Evolutionary conservation across 2,797 vertebrate genomes (phyloP), one percentile per base, ranked within the genome.

Genomic region (Geotrypetes seraphini): DNA sequence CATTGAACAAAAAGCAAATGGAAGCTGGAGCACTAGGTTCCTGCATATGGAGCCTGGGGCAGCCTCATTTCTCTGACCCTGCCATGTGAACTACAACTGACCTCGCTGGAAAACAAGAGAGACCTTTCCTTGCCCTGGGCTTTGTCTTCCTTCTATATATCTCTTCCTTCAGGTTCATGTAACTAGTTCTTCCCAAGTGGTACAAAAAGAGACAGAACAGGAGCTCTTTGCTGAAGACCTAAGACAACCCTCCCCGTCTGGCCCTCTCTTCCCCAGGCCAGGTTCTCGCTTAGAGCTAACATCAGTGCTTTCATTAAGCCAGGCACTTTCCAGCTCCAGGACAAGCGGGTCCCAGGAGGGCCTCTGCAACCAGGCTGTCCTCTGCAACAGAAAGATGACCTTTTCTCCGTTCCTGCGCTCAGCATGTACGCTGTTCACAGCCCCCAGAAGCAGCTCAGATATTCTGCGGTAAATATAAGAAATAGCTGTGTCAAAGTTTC

Each of bases 221-320:
- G 73, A 76, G 75, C 69, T 76, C 67, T 75, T 71, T 73, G 55
- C 64, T 53, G 50, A 60, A 71, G 59, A 73, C 50, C 65, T 54
- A 48, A 53, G 64, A 61, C 48, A n/a, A n/a, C n/a, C n/a, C n/a
- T n/a, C 47, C 41, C 51, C 44, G 42, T 34, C 40, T 33, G 57
- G 63, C 54, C 39, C 52, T 45, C 58, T 42, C 50, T 39, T 50
- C 53, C 47, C 60, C 60, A 55, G 53, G n/a, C 63, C n/a, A n/a
- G n/a, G n/a, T n/a, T n/a, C n/a, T n/a, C n/a, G n/a, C n/a, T n/a
- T n/a, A n/a, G n/a, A n/a, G n/a, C 70, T 57, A 71, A 73, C 63
- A 49, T 55, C 51, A 59, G 51, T 28, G 36, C 69, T 69, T 69
- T 76, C 66, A 71, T 62, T 69, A 65, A 66, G 56, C 29, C 53